phyloP scores from a whole-genome alignment of 2,888 invertebrate genomes.

The Aporophyla nigra region DNA sequence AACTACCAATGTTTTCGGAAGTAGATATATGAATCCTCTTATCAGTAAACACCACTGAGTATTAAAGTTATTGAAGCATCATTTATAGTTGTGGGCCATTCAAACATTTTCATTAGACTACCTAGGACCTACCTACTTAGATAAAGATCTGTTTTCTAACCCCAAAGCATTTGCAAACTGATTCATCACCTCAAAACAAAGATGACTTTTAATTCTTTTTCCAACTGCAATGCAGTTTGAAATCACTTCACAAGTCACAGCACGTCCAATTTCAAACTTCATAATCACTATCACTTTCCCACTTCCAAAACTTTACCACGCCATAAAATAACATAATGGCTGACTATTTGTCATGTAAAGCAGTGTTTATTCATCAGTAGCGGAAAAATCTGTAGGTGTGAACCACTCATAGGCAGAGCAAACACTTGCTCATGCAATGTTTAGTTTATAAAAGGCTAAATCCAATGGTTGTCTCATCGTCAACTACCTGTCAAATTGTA shows the following conservation, averaged over 20 bases:
- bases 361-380: conserved; percentile 68
- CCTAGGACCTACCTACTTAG: background rate
- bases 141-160: background rate
- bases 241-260: conserved; percentile 3
- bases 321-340: conserved; percentile 66
- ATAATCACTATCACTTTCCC: conserved; percentile 54
- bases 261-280: conserved; percentile 25
- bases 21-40: background rate
- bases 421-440: conserved; percentile 73
- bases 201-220: conserved; percentile 5
- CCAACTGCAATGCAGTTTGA: conserved; percentile 41
- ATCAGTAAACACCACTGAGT: background rate
- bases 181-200: conserved; percentile 13
- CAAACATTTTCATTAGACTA: background rate
- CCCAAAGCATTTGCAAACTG: background rate
- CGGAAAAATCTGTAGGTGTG: conserved; percentile 73
- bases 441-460: conserved; percentile 73
- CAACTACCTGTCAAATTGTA: conserved; percentile 60
- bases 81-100: background rate
- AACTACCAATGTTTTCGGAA: no score
- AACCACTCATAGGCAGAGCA: conserved; percentile 69
- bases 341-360: conserved; percentile 70
- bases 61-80: background rate
- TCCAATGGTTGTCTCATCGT: conserved; percentile 63
- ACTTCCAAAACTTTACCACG: conserved; percentile 52